These are phyloP conservation scores for Anthoscopus minutus DNA, from an alignment of 2,113 vertebrate species.

Conservation along the genomic window DNA sequence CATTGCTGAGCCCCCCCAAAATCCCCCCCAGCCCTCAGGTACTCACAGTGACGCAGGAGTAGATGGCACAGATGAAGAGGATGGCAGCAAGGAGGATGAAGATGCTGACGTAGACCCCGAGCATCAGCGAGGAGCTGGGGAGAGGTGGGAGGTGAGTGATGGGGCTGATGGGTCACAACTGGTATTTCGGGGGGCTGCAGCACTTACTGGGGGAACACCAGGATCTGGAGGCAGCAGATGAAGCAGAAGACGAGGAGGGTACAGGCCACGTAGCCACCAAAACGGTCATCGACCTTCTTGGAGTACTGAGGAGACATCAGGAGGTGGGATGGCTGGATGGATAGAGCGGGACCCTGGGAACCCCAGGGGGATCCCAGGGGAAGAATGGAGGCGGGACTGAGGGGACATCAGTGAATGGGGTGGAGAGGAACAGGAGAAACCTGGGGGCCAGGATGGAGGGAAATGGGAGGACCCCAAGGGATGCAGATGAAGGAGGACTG, in stretches of 20 bases:
- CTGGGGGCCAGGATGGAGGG: too few relatives aligned
- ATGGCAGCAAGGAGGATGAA: constrained; percentile 84
- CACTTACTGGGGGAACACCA: constrained; percentile 90
- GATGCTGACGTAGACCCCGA: constrained; percentile 83
- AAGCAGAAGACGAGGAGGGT: constrained; percentile 92
- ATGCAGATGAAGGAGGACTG: not conserved
- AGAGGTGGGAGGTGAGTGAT: not conserved
- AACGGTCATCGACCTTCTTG: constrained; percentile 91
- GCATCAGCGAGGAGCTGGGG: constrained; percentile 83
- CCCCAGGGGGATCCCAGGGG: not conserved
- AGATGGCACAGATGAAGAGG: constrained; percentile 87
- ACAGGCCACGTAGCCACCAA: constrained; percentile 90
- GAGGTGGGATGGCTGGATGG: not conserved
- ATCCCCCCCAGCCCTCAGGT: not conserved
- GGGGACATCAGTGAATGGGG: not conserved
- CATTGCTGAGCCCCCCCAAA: fast-evolving
- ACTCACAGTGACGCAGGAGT: constrained; percentile 87
- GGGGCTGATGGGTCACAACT: not conserved
- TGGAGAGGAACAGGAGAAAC: not conserved
- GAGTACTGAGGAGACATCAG: constrained; percentile 77
- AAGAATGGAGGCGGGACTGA: not conserved
- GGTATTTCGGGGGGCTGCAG: not conserved
- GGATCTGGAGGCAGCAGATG: constrained; percentile 91
- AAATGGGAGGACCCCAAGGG: not conserved
- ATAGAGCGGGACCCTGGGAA: not conserved